phyloP scores from a whole-genome alignment of 2,888 invertebrate genomes.

The Epistrophe grossulariae region DNA sequence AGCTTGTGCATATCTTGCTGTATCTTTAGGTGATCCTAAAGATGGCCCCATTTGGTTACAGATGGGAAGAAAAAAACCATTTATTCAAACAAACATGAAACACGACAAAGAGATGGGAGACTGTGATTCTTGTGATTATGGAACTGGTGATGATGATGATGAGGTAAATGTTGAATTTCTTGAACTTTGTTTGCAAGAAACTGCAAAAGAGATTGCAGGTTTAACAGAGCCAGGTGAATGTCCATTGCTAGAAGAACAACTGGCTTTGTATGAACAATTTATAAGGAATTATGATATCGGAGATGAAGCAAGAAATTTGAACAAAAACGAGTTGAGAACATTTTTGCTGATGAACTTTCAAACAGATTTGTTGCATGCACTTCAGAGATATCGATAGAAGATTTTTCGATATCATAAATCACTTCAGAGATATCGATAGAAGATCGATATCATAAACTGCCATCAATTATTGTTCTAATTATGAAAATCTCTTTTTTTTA shows the following conservation, averaged over 20 bases:
- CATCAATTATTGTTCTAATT: background rate
- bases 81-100: background rate
- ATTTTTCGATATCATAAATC: no score
- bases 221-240: conserved; percentile 68
- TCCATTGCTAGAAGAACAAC: conserved; percentile 79
- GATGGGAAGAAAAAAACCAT: conserved; percentile 47
- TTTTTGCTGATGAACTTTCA: conserved; percentile 80
- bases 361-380: conserved; percentile 78
- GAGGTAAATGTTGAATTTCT: conserved; percentile 33
- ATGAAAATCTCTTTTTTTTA: background rate
- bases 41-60: conserved; percentile 71
- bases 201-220: conserved; percentile 79
- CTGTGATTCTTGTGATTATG: background rate
- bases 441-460: no score
- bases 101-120: background rate
- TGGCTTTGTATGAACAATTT: conserved; percentile 78
- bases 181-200: conserved; percentile 74
- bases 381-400: background rate
- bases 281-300: conserved; percentile 68
- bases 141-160: conserved; percentile 30
- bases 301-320: conserved; percentile 53
- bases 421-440: background rate
- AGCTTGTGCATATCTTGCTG: conserved; percentile 77
- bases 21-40: conserved; percentile 77
- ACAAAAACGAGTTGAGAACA: conserved; percentile 76